These are phyloP conservation scores for Orthosia cruda DNA, from an alignment of 2,888 invertebrate species.

Conservation along the genomic window DNA sequence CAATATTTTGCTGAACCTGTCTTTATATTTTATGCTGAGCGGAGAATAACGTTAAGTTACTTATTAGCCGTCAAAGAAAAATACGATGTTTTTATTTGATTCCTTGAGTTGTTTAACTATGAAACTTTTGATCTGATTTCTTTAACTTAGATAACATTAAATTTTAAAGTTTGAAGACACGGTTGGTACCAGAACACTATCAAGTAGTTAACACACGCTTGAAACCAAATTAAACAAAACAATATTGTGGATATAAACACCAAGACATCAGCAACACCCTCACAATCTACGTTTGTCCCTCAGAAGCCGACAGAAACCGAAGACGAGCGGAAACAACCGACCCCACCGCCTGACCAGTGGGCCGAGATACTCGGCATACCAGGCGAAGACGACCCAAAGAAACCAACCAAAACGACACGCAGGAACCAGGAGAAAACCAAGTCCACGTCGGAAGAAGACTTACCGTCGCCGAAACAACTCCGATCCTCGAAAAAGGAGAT, in stretches of 20 bases:
- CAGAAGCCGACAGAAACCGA: conserved; percentile 73
- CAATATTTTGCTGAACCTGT: conserved; percentile 34
- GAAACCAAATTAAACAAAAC: too few relatives aligned
- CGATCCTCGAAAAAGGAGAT: conserved; percentile 84
- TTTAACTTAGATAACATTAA: too few relatives aligned
- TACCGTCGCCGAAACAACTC: conserved; percentile 82
- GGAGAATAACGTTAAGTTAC: background rate
- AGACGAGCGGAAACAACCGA: conserved; percentile 86
- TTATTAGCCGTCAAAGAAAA: background rate
- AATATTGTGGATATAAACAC: conserved; percentile 48
- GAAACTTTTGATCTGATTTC: too few relatives aligned
- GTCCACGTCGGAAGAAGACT: conserved; percentile 75
- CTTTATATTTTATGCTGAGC: conserved; percentile 31
- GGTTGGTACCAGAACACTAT: too few relatives aligned
- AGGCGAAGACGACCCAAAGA: conserved; percentile 75
- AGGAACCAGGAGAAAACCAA: conserved; percentile 63
- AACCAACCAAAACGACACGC: conserved; percentile 30
- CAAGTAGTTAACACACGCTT: too few relatives aligned
- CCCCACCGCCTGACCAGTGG: conserved; percentile 89
- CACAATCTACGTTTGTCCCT: conserved; percentile 66
- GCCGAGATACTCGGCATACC: conserved; percentile 89
- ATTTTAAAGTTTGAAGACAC: too few relatives aligned
- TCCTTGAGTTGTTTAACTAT: too few relatives aligned
- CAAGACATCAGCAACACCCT: conserved; percentile 36
- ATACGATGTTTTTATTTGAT: background rate